Base-by-base conservation (phyloP, 1,140 invertebrate genomes). In the Dysdera silvatica region DNA sequence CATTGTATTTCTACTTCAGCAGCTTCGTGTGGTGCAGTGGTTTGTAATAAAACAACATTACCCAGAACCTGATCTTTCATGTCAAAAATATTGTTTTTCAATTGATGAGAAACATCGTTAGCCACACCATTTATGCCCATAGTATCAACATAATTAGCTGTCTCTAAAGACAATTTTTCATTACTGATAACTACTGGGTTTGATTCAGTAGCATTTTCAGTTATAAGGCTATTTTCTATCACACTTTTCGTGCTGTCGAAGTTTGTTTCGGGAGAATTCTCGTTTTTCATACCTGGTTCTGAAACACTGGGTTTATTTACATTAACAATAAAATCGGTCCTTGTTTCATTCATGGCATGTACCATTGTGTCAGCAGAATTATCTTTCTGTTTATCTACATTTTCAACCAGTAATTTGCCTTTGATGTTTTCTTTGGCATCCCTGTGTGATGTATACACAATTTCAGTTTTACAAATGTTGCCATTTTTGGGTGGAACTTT, bases 131-230 rank as follows among this genome's bases (percentile, higher is more conserved):
- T n/a, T n/a, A n/a, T n/a, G n/a, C n/a, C n/a, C n/a, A n/a, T n/a
- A n/a, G n/a, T n/a, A n/a, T n/a, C n/a, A n/a, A n/a, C n/a, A n/a
- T n/a, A n/a, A n/a, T n/a, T n/a, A n/a, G n/a, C n/a, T n/a, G n/a
- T n/a, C n/a, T n/a, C n/a, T n/a, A n/a, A n/a, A n/a, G 20, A 0
- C 14, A 28, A 43, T 23, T 49, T 45, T 35, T 61, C 51, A 54
- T 33, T 26, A 18, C 47, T 43, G 10, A 7, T 5, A 20, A 45
- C 5, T 40, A 55, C 49, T 23, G 43, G 31, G 40, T 63, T 63
- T 31, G 47, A 49, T 2, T 49, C 43, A 33, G 28, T 47, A 45
- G 55, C 43, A 58, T 45, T 58, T 28, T 29, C 26, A 56, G 54
- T 29, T 20, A 43, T 56, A 24, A 35, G 10, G 47, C 28, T 35